A percentile compares a stretch with the other conserved stretches of the same genome.
These are phyloP conservation scores for Monopis laevigella DNA, from an alignment of 2,888 invertebrate species.

Conservation along the genomic window DNA sequence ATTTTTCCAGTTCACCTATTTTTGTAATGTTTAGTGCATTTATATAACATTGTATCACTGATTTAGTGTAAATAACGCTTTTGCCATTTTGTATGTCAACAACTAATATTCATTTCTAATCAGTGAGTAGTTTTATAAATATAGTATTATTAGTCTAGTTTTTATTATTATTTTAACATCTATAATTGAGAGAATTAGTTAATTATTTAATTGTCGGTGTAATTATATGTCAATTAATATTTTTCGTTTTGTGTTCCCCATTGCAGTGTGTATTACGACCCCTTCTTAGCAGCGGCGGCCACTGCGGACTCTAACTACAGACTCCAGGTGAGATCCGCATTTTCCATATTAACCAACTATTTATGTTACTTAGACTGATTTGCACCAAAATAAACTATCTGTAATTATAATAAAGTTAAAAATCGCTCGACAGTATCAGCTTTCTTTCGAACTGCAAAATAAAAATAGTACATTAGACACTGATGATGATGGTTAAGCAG, in stretches of 20 bases:
- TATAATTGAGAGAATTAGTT: too few species aligned
- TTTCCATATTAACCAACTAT: neutral
- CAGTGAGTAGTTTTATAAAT: too few species aligned
- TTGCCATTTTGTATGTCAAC: too few species aligned
- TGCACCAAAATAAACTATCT: neutral
- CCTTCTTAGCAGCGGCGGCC: slow-evolving; percentile 91
- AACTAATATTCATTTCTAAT: too few species aligned
- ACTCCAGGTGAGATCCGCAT: slow-evolving; percentile 87
- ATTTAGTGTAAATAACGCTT: slow-evolving; percentile 6
- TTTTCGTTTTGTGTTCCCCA: slow-evolving; percentile 26
- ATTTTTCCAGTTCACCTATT: too few species aligned
- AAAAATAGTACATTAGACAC: too few species aligned
- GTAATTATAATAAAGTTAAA: neutral
- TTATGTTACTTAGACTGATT: neutral
- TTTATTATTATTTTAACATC: too few species aligned
- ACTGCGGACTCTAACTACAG: slow-evolving; percentile 88
- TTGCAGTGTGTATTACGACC: slow-evolving; percentile 94
- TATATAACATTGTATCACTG: too few species aligned
- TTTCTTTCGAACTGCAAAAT: too few species aligned
- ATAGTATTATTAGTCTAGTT: too few species aligned
- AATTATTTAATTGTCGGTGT: neutral
- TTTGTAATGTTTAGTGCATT: too few species aligned
- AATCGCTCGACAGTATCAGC: neutral
- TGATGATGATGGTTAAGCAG: too few species aligned
- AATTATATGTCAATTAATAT: slow-evolving; percentile 11